Percentiles rank a stretch among this genome's conserved stretches.
Evolutionary conservation across 2,888 invertebrate genomes (phyloP).

Genomic region (Acrobasis consociella): DNA sequence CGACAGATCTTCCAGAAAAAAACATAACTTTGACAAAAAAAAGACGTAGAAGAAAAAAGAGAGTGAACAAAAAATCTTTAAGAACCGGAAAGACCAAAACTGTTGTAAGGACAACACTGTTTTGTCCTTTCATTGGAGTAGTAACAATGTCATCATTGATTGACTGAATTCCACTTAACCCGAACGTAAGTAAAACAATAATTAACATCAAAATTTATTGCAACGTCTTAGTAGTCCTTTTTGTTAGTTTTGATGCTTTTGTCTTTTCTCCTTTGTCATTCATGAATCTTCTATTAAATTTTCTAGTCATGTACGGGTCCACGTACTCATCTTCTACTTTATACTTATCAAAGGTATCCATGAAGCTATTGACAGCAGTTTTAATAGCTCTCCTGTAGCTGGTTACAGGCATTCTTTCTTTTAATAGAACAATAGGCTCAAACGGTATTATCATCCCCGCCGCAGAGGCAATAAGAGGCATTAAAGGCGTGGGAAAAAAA

Average conservation of each 20-base stretch:
- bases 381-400: constrained; percentile 69
- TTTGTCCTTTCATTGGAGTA: constrained; percentile 66
- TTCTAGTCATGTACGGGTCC: constrained; percentile 67
- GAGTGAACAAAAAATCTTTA: not conserved
- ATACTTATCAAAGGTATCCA: constrained; percentile 65
- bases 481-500: constrained; percentile 67
- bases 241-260: not conserved
- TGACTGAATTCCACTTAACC: constrained; percentile 29
- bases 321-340: constrained; percentile 57
- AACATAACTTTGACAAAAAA: not conserved
- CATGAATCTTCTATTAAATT: constrained; percentile 68
- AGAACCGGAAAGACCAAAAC: constrained; percentile 33
- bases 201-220: not conserved
- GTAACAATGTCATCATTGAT: constrained; percentile 52
- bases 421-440: constrained; percentile 66
- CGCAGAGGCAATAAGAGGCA: constrained; percentile 67
- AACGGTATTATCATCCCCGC: constrained; percentile 72
- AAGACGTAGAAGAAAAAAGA: constrained; percentile 6
- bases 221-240: not conserved
- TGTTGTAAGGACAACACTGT: constrained; percentile 53
- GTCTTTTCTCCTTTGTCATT: constrained; percentile 31
- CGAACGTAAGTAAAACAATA: not conserved
- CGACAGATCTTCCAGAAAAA: not conserved
- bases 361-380: constrained; percentile 61
- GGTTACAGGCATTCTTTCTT: constrained; percentile 66